Percentiles rank a stretch among this genome's conserved stretches.
These are phyloP conservation scores for Dasypus novemcinctus DNA, from an alignment of 2,113 vertebrate genomes.

Conservation along the genomic window DNA sequence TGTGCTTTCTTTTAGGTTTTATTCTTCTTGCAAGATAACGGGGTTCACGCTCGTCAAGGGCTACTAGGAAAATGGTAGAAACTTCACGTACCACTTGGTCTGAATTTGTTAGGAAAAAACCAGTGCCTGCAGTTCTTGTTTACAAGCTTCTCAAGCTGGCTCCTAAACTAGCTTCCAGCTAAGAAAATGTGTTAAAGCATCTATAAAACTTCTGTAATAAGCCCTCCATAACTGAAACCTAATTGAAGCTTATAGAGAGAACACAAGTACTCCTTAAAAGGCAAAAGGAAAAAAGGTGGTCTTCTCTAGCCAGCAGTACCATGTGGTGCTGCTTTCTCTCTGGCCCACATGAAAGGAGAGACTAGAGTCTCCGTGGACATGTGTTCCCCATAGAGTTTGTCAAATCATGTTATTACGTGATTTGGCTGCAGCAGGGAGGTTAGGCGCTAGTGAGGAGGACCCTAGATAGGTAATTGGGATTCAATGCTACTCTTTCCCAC, in stretches of 20 bases:
- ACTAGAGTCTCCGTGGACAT: constrained; percentile 56
- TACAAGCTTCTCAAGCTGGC: constrained; percentile 83
- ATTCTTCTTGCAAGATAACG: not conserved
- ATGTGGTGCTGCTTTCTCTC: constrained; percentile 68
- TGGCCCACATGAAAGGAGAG: constrained; percentile 58
- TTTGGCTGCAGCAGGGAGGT: constrained; percentile 44
- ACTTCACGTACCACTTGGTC: constrained; percentile 48
- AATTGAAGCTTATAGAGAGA: constrained; percentile 78
- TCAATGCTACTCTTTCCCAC: not conserved
- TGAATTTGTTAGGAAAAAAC: constrained; percentile 72
- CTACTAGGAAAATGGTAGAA: constrained; percentile 35
- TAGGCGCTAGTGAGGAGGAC: not conserved
- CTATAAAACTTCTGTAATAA: constrained; percentile 85
- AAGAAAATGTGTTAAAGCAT: constrained; percentile 83
- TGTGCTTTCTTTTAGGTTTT: not conserved
- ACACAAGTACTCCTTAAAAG: constrained; percentile 78
- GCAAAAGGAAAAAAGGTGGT: constrained; percentile 71
- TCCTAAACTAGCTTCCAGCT: constrained; percentile 85
- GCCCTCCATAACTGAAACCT: constrained; percentile 79
- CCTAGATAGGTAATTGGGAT: not conserved
- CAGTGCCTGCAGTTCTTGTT: constrained; percentile 76
- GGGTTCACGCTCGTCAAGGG: not conserved
- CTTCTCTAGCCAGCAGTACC: constrained; percentile 67
- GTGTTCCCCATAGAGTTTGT: constrained; percentile 53
- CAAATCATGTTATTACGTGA: not conserved